phyloP scores from a whole-genome alignment of 2,797 vertebrate species.

The Xyrichtys novacula region DNA sequence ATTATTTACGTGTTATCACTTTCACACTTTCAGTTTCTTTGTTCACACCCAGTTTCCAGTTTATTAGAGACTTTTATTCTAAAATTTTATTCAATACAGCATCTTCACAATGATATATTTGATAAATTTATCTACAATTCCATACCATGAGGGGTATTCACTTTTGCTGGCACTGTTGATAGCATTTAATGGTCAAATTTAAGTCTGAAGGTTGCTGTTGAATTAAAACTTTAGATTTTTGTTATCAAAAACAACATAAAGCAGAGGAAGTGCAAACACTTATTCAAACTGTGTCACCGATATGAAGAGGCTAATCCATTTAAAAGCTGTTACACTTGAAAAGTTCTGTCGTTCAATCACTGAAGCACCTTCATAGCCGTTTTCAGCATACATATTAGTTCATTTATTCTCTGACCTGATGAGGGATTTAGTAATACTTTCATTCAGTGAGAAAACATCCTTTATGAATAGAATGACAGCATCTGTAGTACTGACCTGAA shows the following conservation, averaged over 20 bases:
- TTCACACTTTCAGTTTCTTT: background rate
- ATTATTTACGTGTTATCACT: background rate
- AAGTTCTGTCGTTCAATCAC: background rate
- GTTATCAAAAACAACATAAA: background rate
- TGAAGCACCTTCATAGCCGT: background rate
- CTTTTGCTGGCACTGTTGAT: too few species aligned
- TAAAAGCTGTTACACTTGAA: background rate
- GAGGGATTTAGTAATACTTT: background rate
- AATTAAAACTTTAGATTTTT: too few species aligned
- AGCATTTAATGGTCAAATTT: too few species aligned
- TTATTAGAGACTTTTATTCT: background rate
- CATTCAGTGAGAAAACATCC: conserved; percentile 14
- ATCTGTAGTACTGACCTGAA: conserved; percentile 13
- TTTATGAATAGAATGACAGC: background rate
- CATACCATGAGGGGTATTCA: too few species aligned
- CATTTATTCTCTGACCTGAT: background rate
- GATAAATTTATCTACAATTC: too few species aligned
- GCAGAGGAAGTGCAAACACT: background rate
- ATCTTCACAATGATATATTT: too few species aligned
- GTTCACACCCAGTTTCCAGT: background rate
- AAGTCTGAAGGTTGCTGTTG: too few species aligned
- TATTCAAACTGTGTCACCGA: background rate
- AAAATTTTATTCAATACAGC: background rate
- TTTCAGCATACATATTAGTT: background rate
- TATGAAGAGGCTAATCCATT: background rate